These are phyloP conservation scores for Hypothenemus hampei DNA, from an alignment of 1,140 invertebrate species.

Conservation along the genomic window DNA sequence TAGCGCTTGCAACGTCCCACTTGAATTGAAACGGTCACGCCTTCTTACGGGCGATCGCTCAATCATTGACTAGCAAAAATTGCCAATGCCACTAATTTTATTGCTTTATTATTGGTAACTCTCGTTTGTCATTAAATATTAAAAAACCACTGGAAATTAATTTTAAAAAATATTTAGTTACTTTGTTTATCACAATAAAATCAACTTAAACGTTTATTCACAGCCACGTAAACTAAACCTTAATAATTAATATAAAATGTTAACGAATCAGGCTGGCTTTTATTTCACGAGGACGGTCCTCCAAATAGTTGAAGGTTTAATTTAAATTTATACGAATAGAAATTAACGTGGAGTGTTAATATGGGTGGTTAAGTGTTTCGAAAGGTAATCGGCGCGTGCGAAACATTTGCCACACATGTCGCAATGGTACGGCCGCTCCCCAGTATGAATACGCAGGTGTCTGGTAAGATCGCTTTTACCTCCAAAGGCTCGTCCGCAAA, in stretches of 20 bases:
- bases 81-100: constrained; percentile 28
- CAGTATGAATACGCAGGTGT: constrained; percentile 80
- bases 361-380: constrained; percentile 84
- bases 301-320: constrained; percentile 1
- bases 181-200: constrained; percentile 35
- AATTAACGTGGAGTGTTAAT: constrained; percentile 57
- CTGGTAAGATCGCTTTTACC: constrained; percentile 82
- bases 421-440: constrained; percentile 81
- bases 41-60: constrained; percentile 14
- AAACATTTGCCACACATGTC: constrained; percentile 89
- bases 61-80: constrained; percentile 30
- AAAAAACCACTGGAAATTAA: constrained; percentile 21
- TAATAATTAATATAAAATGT: background rate
- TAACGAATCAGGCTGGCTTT: constrained; percentile 22
- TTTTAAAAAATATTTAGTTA: constrained; percentile 31
- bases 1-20: background rate
- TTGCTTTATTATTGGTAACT: constrained; percentile 38
- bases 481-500: constrained; percentile 80
- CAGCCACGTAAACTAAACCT: constrained; percentile 35
- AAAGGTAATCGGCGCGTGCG: constrained; percentile 82
- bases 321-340: background rate
- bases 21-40: constrained; percentile 7
- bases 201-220: constrained; percentile 36
- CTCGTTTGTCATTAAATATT: constrained; percentile 33
- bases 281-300: constrained; percentile 31